Base-by-base conservation (phyloP, 2,113 vertebrate genomes). In the Cromileptes altivelis region DNA sequence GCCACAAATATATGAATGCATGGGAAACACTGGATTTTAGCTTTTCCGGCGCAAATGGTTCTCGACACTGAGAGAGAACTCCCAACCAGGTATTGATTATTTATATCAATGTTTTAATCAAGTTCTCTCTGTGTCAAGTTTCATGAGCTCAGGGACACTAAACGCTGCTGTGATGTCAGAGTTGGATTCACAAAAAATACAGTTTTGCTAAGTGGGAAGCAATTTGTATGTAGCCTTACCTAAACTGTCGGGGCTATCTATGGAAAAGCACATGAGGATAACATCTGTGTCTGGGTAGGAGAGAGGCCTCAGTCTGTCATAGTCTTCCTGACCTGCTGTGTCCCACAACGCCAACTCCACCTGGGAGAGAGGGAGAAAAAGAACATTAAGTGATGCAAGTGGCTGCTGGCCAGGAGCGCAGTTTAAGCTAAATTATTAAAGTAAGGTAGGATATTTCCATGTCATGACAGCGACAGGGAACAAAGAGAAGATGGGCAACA, bases 241-340 rank as follows among this genome's bases (percentile, higher is more conserved):
- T 52, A 99, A 97, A 94, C 98, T 99, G 71, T 99, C 98, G 0
- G 98, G 98, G 91, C 98, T 99, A 90, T 99, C 98, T n/a, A 99
- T 97, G 69, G 98, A 99, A 81, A 99, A 99, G 89, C 98, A 99
- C 98, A 99, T 99, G 86, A 99, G 97, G 91, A 99, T 99, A 47
- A 99, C 98, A 0, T 99, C 98, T 0, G 98, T 99, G 95, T 99
- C 98, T 0, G 98, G 98, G 91, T 99, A 99, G 0, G 98, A 99
- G 81, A 99, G 97, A 10, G 98, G 98, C 83, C 98, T 94, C 92
- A 99, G 94, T 49, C 98, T 88, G 88, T 99, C 98, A 0, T 99
- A 99, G 94, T 99, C 98, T 88, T 99, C 98, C 90, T 99, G 98
- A n/a, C 98, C 98, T 0, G 98, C 98, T 3, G 98, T 99, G 88